A percentile compares a stretch with the other conserved stretches of the same genome.
Evolutionary conservation across 1,140 invertebrate species (phyloP).

Genomic region (Pseudachorutes palmiensis): DNA sequence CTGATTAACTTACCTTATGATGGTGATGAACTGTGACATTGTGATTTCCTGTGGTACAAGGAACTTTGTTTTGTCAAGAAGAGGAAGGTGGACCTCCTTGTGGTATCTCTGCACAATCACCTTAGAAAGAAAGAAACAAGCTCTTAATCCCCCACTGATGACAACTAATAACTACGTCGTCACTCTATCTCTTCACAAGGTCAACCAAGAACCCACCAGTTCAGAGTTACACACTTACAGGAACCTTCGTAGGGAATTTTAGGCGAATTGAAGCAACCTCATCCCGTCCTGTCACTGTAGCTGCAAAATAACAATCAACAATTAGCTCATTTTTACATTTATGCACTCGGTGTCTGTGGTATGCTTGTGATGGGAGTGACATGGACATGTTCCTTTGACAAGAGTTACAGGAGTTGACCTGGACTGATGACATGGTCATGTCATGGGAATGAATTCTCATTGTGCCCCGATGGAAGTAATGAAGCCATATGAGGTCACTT

Average conservation of each 20-base stretch:
- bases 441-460: no score
- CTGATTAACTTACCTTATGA: slow-evolving; percentile 53
- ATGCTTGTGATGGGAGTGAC: no score
- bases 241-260: slow-evolving; percentile 39
- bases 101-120: slow-evolving; percentile 64
- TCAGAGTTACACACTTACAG: slow-evolving; percentile 35
- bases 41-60: slow-evolving; percentile 69
- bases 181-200: no score
- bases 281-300: slow-evolving; percentile 34
- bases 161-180: no score
- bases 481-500: no score
- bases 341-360: no score
- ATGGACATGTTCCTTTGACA: no score
- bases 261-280: slow-evolving; percentile 38
- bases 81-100: slow-evolving; percentile 58
- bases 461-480: no score
- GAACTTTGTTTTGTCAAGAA: slow-evolving; percentile 66
- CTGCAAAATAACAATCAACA: slow-evolving; percentile 16
- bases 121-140: slow-evolving; percentile 41
- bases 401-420: no score
- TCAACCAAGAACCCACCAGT: no score
- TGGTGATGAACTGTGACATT: slow-evolving; percentile 67
- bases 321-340: no score
- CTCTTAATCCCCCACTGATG: background rate
- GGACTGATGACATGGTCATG: no score